Evolutionary conservation across 2,888 invertebrate species (phyloP).

Genomic region (Dryobotodes eremita): DNA sequence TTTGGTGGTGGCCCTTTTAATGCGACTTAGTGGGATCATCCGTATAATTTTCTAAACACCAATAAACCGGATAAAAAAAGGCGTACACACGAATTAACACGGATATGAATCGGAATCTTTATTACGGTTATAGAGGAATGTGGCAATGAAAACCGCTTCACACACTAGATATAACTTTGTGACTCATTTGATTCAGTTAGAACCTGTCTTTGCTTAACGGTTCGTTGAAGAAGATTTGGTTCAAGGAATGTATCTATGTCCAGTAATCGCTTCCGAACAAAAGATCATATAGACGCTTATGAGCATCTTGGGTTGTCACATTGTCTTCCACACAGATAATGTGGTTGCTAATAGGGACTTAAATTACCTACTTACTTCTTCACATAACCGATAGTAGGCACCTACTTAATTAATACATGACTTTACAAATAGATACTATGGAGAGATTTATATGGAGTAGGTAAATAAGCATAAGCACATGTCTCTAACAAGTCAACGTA

Average conservation of each 20-base stretch:
- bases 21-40: not conserved
- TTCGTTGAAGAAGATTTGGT: slow-evolving; percentile 16
- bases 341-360: too few species aligned
- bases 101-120: slow-evolving; percentile 24
- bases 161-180: not conserved
- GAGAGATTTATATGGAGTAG: too few species aligned
- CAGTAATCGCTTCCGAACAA: not conserved
- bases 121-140: slow-evolving; percentile 28
- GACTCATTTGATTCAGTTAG: slow-evolving; percentile 32
- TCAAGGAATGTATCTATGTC: slow-evolving; percentile 3
- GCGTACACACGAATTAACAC: slow-evolving; percentile 6
- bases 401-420: not conserved
- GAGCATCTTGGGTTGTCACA: not conserved
- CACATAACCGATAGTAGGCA: not conserved
- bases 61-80: not conserved
- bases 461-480: not conserved
- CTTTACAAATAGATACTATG: not conserved
- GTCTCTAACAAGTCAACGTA: not conserved
- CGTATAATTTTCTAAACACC: not conserved
- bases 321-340: not conserved
- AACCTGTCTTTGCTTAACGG: slow-evolving; percentile 45
- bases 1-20: too few species aligned
- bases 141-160: slow-evolving; percentile 35
- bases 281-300: not conserved
- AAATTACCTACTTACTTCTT: not conserved